Evolutionary conservation across 2,113 vertebrate species (phyloP), one percentile per base, ranked within the genome.

Genomic region (Rhea americana): DNA sequence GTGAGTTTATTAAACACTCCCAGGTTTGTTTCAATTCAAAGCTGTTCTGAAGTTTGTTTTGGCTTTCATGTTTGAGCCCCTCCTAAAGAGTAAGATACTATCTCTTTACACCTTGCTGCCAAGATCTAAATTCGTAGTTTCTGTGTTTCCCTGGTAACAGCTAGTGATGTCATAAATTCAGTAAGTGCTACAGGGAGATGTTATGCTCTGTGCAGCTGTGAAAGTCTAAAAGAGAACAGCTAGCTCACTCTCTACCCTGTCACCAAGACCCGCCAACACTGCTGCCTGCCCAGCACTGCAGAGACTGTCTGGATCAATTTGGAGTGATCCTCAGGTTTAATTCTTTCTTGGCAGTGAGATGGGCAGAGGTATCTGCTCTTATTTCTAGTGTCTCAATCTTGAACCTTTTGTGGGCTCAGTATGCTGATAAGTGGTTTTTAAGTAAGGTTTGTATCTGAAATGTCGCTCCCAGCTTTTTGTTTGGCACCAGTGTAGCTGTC

Each of bases 71-170:
- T 93, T 53, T 41, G 58, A 79, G 16, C 30, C 9, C 37, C 12
- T 21, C 12, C 55, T 91, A 80, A 91, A 85, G 71, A 93, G 70
- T 58, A 90, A 94, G 71, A 51, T 76, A 73, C 77, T 95, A 91
- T 55, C 63, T 90, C 37, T 50, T 83, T 68, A 78, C 41, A 78
- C 58, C 73, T 77, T 85, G 50, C 81, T 96, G 88, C 83, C 93
- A 95, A 93, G 66, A 91, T 86, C 58, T 41, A 53, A 84, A 75
- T 90, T 28, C 66, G 73, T 84, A 81, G n/a, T 91, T 94, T 82
- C 90, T 85, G 45, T 65, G 80, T 95, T 95, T 94, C 96, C 94
- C n/a, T 80, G 81, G 96, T 87, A 93, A 95, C 91, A 89, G 83
- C 71, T 86, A 82, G 50, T 87, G 88, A 89, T 90, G 67, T 50